phyloP scores from a whole-genome alignment of 1,140 invertebrate species.

The Gryon sp. region DNA sequence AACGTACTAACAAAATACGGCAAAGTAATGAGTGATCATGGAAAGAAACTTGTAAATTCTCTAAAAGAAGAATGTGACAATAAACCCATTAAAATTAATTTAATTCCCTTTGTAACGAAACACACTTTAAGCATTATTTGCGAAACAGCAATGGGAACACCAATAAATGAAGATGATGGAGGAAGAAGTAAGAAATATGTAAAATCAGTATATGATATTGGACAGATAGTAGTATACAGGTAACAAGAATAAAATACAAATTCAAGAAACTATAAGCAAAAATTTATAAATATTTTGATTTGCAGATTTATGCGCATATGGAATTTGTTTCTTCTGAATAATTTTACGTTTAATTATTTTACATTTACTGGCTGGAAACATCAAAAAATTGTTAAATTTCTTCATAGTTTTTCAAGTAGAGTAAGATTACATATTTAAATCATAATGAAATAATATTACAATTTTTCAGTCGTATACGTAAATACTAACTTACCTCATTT shows the following conservation, averaged over 20 bases:
- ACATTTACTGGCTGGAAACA: neutral
- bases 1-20: constrained; percentile 90
- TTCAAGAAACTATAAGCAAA: too few species aligned
- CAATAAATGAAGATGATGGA: constrained; percentile 79
- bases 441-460: too few species aligned
- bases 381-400: neutral
- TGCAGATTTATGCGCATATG: neutral
- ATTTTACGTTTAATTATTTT: neutral
- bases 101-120: constrained; percentile 84
- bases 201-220: constrained; percentile 77
- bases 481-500: too few species aligned
- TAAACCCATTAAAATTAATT: constrained; percentile 73
- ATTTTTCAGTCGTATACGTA: too few species aligned
- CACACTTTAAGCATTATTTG: constrained; percentile 89
- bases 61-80: constrained; percentile 67
- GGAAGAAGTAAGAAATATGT: constrained; percentile 83
- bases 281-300: neutral
- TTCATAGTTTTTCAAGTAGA: neutral
- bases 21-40: constrained; percentile 61
- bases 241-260: too few species aligned
- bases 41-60: constrained; percentile 20
- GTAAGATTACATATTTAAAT: too few species aligned
- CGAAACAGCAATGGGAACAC: constrained; percentile 90
- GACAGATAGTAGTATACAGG: constrained; percentile 25
- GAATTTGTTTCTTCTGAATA: neutral